Percentiles rank a stretch among this genome's conserved stretches.
Conservation (phyloP, 2,113 vertebrate species). For the Oxyura jamaicensis region DNA sequence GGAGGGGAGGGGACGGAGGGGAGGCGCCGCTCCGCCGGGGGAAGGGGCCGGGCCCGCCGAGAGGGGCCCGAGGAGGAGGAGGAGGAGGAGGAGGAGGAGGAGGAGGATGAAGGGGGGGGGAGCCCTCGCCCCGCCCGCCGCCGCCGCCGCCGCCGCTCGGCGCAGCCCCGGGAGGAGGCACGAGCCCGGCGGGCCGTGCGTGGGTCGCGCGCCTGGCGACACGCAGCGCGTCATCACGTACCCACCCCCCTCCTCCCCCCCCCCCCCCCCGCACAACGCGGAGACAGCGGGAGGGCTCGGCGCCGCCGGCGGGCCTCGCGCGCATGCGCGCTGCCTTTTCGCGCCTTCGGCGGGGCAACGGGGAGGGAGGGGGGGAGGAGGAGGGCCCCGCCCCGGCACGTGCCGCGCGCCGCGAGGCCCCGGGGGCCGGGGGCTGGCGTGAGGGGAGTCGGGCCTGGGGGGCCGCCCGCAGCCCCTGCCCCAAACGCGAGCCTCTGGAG, state of each 20-base stretch:
- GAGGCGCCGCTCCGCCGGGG: not conserved
- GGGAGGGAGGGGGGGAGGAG: not conserved
- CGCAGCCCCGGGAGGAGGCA: constrained; percentile 13
- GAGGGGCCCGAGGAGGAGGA: not conserved
- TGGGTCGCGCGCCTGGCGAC: constrained; percentile 51
- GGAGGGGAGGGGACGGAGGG: not conserved
- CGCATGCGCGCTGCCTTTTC: not conserved
- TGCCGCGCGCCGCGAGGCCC: not conserved
- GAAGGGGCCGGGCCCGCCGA: constrained; percentile 9
- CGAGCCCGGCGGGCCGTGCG: constrained; percentile 27
- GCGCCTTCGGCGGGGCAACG: not conserved
- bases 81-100: not conserved
- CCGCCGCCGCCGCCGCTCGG: not conserved
- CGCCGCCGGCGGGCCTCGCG: not conserved
- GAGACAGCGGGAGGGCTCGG: not conserved
- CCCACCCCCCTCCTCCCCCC: not conserved
- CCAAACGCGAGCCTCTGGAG: no score
- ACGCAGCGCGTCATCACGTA: constrained; percentile 61
- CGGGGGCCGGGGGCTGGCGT: no score
- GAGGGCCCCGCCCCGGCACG: not conserved
- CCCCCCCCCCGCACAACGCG: not conserved
- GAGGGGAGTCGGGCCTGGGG: no score
- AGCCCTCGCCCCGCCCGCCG: not conserved
- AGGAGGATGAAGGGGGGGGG: not conserved
- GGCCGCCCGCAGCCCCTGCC: no score